These are phyloP conservation scores for Ctenopoma kingsleyae DNA, from an alignment of 2,797 vertebrate species.

Conservation along the genomic window DNA sequence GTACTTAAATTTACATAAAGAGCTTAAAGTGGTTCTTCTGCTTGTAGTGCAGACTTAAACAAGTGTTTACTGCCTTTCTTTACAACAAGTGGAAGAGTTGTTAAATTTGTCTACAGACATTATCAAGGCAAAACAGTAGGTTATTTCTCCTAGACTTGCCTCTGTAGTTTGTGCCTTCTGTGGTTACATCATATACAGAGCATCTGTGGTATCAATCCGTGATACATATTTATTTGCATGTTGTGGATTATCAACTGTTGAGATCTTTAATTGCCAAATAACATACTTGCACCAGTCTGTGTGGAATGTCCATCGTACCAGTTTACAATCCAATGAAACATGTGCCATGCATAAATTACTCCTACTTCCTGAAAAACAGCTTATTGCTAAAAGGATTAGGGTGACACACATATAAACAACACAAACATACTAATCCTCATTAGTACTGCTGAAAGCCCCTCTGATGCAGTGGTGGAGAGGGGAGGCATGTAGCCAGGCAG, in stretches of 20 bases:
- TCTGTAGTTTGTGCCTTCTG: not conserved
- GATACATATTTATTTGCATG: conserved; percentile 9
- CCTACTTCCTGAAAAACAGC: conserved; percentile 79
- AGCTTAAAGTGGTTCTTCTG: too few relatives aligned
- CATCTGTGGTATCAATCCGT: conserved; percentile 16
- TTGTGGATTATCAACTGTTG: conserved; percentile 37
- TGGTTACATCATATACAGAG: conserved; percentile 6
- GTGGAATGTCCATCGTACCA: conserved; percentile 55
- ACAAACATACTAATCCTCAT: conserved; percentile 88
- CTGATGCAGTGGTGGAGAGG: conserved; percentile 66
- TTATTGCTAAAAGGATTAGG: conserved; percentile 86
- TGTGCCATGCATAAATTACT: conserved; percentile 79
- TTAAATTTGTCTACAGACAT: too few relatives aligned
- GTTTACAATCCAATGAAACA: conserved; percentile 51
- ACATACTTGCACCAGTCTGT: conserved; percentile 18
- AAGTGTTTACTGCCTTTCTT: too few relatives aligned
- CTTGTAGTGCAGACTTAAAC: too few relatives aligned
- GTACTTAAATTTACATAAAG: too few relatives aligned
- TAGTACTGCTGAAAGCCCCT: conserved; percentile 82
- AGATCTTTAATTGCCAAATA: conserved; percentile 51
- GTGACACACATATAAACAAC: conserved; percentile 86
- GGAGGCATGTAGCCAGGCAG: conserved; percentile 61
- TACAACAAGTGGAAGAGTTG: too few relatives aligned
- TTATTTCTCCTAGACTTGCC: not conserved
- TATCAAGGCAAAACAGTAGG: too few relatives aligned